Conservation (phyloP, 2,113 vertebrate genomes). For the Silurus asotus region DNA sequence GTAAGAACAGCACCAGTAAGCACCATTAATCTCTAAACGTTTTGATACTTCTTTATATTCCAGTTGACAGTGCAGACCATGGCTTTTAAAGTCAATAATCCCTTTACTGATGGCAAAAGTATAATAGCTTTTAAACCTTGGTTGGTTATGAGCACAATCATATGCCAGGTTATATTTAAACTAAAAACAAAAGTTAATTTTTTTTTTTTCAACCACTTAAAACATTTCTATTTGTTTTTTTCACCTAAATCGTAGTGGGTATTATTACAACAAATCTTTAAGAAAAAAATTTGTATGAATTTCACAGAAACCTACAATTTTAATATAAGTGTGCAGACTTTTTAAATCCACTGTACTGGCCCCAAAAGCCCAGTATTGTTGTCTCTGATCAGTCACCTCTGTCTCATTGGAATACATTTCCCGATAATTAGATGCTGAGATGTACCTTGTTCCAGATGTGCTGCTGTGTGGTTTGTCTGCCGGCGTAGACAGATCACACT, state of each 20-base stretch:
- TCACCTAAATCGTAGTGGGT: neutral
- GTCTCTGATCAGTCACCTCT: conserved; percentile 43
- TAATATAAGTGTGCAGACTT: neutral
- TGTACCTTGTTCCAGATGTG: conserved; percentile 42
- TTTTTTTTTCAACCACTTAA: neutral
- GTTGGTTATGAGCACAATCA: neutral
- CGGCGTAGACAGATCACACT: neutral
- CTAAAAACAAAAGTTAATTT: no score
- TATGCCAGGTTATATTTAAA: neutral
- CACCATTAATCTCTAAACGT: no score
- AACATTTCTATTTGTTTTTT: neutral
- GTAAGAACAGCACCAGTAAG: no score
- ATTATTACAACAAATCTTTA: neutral
- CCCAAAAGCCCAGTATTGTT: conserved; percentile 35
- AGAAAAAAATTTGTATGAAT: neutral
- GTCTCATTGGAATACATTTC: conserved; percentile 16
- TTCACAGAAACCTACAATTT: neutral
- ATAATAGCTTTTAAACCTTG: neutral
- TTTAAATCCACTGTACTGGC: conserved; percentile 6
- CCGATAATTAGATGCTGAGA: conserved; percentile 33
- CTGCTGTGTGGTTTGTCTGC: conserved; percentile 25
- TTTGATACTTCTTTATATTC: no score
- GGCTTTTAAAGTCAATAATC: neutral
- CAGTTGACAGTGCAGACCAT: no score
- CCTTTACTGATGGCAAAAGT: neutral